Percentiles rank a stretch among this genome's conserved stretches.
These are phyloP conservation scores for Phoebastria nigripes DNA, from an alignment of 2,797 vertebrate species.

Conservation along the genomic window DNA sequence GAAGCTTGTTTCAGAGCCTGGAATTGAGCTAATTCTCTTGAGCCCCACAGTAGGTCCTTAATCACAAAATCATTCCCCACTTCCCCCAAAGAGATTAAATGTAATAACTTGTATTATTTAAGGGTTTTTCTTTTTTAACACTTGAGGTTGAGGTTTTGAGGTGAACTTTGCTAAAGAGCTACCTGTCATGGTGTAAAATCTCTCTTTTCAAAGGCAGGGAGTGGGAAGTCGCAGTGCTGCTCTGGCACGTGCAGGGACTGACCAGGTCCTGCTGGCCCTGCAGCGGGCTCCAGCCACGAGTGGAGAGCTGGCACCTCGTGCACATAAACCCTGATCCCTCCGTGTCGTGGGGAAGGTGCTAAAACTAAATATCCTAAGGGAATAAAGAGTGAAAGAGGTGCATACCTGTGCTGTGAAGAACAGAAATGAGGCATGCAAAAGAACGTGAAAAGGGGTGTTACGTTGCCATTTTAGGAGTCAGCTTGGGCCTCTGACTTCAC, in stretches of 20 bases:
- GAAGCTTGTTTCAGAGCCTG: conserved; percentile 34
- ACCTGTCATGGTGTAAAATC: background rate
- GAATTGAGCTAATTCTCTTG: conserved; percentile 61
- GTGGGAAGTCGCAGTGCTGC: background rate
- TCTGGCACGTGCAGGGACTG: background rate
- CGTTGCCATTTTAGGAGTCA: background rate
- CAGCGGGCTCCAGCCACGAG: background rate
- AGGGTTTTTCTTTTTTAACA: conserved; percentile 37
- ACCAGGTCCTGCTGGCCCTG: background rate
- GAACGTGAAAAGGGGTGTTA: background rate
- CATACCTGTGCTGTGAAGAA: background rate
- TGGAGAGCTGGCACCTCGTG: background rate
- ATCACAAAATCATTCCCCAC: conserved; percentile 62
- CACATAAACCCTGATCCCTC: background rate
- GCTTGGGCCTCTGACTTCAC: background rate
- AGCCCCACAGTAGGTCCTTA: conserved; percentile 54
- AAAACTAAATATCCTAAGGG: background rate
- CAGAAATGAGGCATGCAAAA: background rate
- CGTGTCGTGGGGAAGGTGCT: background rate
- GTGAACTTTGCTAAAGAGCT: conserved; percentile 13
- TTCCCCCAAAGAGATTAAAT: conserved; percentile 39
- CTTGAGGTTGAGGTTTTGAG: conserved; percentile 35
- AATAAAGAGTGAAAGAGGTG: background rate
- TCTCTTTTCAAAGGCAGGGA: background rate
- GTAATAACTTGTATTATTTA: conserved; percentile 56